A percentile compares a stretch with the other conserved stretches of the same genome.
Conservation (phyloP, 1,140 invertebrate species). For the Saccostrea glomerata region DNA sequence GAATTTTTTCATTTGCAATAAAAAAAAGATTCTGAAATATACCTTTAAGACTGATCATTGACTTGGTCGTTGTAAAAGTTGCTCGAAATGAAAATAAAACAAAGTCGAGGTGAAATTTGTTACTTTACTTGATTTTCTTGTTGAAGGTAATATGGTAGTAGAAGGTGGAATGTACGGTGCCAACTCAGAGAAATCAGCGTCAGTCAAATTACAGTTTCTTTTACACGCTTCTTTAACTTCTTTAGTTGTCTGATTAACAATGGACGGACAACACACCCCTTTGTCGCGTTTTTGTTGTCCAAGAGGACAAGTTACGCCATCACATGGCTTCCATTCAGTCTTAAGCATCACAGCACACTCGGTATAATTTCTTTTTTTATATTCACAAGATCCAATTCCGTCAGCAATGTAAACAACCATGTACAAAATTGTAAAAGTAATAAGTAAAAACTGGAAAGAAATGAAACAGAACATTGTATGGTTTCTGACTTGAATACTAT, state of each 20-base stretch:
- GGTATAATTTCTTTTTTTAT: background rate
- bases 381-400: background rate
- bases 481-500: background rate
- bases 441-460: background rate
- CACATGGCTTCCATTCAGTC: background rate
- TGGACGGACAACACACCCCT: background rate
- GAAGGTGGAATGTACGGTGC: background rate
- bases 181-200: slow-evolving; percentile 4
- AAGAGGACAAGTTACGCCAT: background rate
- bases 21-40: background rate
- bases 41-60: background rate
- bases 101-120: background rate
- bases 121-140: background rate
- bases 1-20: too few species aligned
- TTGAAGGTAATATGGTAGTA: background rate
- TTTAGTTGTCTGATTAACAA: background rate
- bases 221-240: background rate
- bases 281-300: slow-evolving; percentile 2
- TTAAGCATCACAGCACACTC: background rate
- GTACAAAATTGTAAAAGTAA: background rate
- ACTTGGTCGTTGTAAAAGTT: background rate
- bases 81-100: too few species aligned
- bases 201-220: slow-evolving; percentile 4
- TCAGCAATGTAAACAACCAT: background rate
- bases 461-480: background rate